Conservation (phyloP, 2,113 vertebrate species). For the Platycercus adscitus region DNA sequence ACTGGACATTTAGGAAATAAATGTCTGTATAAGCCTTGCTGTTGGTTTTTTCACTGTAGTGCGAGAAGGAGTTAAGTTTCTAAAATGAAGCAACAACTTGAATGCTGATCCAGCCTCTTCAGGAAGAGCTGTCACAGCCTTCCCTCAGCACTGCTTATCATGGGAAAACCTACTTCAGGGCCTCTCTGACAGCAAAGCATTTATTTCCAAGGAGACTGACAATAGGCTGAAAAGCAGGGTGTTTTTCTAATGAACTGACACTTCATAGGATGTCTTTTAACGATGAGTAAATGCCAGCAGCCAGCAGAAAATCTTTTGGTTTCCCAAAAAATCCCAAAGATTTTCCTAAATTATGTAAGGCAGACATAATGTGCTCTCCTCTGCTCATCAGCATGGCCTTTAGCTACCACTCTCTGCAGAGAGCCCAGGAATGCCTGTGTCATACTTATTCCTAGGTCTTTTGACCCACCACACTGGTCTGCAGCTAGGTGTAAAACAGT, state of each 20-base stretch:
- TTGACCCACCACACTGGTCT: neutral
- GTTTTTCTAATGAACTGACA: neutral
- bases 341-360: neutral
- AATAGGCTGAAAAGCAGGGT: neutral
- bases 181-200: neutral
- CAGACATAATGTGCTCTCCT: neutral
- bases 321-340: too few species aligned
- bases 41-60: neutral
- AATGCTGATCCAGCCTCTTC: neutral
- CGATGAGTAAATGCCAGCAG: neutral
- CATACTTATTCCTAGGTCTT: neutral
- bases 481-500: neutral
- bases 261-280: neutral
- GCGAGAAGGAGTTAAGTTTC: neutral
- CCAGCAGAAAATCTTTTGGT: neutral
- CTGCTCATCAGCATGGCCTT: neutral
- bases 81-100: neutral
- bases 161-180: neutral
- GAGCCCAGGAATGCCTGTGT: neutral
- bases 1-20: slow-evolving; percentile 52
- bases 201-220: neutral
- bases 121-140: neutral
- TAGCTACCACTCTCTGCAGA: neutral
- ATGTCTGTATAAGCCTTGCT: neutral
- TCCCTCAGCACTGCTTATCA: neutral